Evolutionary conservation across 2,113 vertebrate genomes (phyloP).

Genomic region (Trichomycterus rosablanca): DNA sequence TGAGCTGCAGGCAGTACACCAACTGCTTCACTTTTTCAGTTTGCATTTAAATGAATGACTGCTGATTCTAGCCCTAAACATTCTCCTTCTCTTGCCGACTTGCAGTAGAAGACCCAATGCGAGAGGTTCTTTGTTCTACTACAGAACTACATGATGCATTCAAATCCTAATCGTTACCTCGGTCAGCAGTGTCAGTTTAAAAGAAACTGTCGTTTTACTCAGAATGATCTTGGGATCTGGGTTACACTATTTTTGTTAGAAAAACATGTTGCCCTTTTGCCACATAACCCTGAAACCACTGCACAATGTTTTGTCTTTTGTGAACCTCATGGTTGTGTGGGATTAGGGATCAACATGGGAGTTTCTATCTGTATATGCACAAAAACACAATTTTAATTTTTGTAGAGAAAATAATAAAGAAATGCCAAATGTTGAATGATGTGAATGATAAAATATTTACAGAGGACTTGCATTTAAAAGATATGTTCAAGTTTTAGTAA

Average conservation of each 20-base stretch:
- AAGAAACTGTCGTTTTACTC: constrained; percentile 44
- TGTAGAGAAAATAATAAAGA: constrained; percentile 63
- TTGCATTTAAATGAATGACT: background rate
- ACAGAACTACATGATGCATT: constrained; percentile 31
- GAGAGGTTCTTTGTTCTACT: constrained; percentile 35
- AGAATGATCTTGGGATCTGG: constrained; percentile 47
- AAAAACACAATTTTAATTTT: constrained; percentile 58
- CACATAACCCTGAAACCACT: constrained; percentile 65
- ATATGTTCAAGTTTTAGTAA: constrained; percentile 51
- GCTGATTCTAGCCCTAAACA: constrained; percentile 1
- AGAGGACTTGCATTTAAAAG: constrained; percentile 52
- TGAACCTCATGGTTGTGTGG: constrained; percentile 63
- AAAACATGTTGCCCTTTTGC: constrained; percentile 65
- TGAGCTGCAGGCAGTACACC: constrained; percentile 5
- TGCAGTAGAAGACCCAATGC: constrained; percentile 25
- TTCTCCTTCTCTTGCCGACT: constrained; percentile 28
- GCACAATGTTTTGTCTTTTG: constrained; percentile 64
- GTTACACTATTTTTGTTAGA: constrained; percentile 37
- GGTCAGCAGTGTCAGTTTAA: constrained; percentile 45
- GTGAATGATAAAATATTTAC: constrained; percentile 49
- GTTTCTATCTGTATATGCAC: constrained; percentile 65
- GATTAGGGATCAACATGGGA: constrained; percentile 55
- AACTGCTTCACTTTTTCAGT: constrained; percentile 9
- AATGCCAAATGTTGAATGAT: constrained; percentile 72
- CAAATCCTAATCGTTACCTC: constrained; percentile 41